Evolutionary conservation across 2,797 vertebrate genomes (phyloP).

Genomic region (Ispidina lecontei): DNA sequence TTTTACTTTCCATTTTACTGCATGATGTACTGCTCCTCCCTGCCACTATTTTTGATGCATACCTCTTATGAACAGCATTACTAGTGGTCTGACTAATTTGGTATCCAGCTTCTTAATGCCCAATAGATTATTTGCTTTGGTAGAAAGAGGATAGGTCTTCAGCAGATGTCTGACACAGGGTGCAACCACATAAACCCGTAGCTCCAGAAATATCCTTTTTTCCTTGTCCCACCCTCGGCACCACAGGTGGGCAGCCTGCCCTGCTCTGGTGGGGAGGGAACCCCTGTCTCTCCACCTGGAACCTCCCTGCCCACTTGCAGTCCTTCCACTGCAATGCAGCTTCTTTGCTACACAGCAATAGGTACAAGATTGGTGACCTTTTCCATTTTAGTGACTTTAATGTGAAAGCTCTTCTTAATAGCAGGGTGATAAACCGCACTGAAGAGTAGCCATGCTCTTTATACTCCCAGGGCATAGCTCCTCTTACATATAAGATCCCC

Average conservation of each 20-base stretch:
- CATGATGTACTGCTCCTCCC: constrained; percentile 11
- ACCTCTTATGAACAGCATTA: background rate
- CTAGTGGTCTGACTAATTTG: background rate
- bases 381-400: background rate
- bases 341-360: background rate
- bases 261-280: rapidly evolving
- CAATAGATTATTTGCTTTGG: background rate
- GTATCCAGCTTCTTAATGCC: background rate
- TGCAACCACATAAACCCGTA: background rate
- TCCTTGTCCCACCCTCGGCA: rapidly evolving
- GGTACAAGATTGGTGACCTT: background rate
- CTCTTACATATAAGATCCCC: background rate
- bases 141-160: background rate
- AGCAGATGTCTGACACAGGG: background rate
- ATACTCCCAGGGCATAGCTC: background rate
- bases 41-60: background rate
- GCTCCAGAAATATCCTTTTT: background rate
- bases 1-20: constrained; percentile 61
- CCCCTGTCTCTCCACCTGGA: rapidly evolving
- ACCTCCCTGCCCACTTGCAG: background rate
- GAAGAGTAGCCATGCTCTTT: background rate
- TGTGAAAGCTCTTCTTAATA: background rate
- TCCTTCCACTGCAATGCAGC: background rate
- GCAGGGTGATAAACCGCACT: rapidly evolving
- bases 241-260: background rate